These are phyloP conservation scores for Conger conger DNA, from an alignment of 2,113 vertebrate genomes.

Conservation along the genomic window DNA sequence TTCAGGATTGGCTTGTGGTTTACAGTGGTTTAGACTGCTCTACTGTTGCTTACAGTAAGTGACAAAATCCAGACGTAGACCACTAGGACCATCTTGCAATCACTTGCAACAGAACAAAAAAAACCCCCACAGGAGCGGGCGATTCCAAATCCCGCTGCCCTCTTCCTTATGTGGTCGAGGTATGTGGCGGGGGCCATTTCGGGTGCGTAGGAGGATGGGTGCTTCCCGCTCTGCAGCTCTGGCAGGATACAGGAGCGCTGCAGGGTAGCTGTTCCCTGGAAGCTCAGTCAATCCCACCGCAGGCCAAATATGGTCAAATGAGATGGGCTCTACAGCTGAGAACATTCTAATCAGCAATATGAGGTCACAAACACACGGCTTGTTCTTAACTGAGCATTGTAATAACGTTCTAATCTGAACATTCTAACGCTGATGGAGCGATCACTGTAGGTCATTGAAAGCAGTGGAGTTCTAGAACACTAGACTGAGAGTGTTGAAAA, in stretches of 20 bases:
- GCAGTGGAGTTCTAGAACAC: no score
- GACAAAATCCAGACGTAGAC: neutral
- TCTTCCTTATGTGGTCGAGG: slow-evolving; percentile 26
- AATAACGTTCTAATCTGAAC: no score
- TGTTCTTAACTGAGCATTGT: no score
- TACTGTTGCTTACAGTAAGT: neutral
- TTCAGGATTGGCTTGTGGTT: neutral
- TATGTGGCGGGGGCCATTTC: slow-evolving; percentile 7
- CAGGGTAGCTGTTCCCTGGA: neutral
- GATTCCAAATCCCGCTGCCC: neutral
- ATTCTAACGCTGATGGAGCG: no score
- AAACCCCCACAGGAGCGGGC: neutral
- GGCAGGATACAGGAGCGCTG: neutral
- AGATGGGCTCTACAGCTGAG: no score
- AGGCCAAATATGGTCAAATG: slow-evolving; percentile 2
- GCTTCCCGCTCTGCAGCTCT: neutral
- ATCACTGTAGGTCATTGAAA: no score
- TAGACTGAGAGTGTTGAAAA: no score
- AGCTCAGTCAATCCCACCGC: neutral
- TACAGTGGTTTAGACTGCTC: neutral
- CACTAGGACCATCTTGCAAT: neutral
- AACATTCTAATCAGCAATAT: no score
- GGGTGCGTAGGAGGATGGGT: neutral
- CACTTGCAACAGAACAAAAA: slow-evolving; percentile 5
- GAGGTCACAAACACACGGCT: no score